phyloP scores from a whole-genome alignment of 2,113 vertebrate genomes.

The Alectura lathami region DNA sequence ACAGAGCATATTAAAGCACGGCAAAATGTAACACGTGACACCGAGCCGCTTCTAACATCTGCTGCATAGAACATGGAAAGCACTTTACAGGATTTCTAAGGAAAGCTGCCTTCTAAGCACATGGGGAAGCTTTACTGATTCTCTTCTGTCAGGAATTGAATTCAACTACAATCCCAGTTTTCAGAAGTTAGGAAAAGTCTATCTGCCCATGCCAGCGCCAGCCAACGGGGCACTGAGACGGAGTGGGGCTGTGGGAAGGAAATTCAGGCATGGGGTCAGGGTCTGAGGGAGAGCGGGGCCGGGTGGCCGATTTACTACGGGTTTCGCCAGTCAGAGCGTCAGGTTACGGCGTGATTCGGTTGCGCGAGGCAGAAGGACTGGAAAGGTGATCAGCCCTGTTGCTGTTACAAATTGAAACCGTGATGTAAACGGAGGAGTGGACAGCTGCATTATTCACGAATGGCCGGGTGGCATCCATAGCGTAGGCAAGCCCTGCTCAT shows the following conservation, averaged over 20 bases:
- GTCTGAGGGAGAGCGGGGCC: not conserved
- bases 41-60: slow-evolving; percentile 72
- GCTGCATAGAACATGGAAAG: slow-evolving; percentile 66
- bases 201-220: accelerated
- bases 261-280: accelerated
- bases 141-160: slow-evolving; percentile 19
- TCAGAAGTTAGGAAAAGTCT: not conserved
- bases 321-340: slow-evolving; percentile 1
- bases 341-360: not conserved
- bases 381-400: slow-evolving; percentile 27
- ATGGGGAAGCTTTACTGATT: slow-evolving; percentile 22
- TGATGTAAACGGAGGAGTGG: slow-evolving; percentile 1
- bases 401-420: slow-evolving; percentile 24
- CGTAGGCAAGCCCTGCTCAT: not conserved
- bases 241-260: not conserved
- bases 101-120: slow-evolving; percentile 61
- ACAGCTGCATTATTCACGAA: not conserved
- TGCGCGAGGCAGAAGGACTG: not conserved
- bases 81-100: slow-evolving; percentile 59
- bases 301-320: not conserved
- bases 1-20: slow-evolving; percentile 51
- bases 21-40: slow-evolving; percentile 54
- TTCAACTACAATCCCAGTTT: not conserved
- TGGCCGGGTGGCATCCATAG: not conserved
- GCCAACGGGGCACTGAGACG: accelerated